phyloP scores from a whole-genome alignment of 2,888 invertebrate species.

The Troilus luridus region DNA sequence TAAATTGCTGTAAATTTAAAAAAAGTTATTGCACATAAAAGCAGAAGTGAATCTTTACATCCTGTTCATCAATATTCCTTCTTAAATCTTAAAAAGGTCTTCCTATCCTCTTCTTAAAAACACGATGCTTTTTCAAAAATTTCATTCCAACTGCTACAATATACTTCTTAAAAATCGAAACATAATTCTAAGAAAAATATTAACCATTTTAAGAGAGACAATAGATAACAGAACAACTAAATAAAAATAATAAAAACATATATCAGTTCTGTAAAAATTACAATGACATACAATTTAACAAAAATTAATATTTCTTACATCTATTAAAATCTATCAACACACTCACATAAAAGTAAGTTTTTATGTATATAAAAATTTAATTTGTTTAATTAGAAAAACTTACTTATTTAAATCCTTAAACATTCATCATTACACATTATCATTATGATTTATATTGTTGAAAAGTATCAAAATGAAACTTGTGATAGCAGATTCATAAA shows the following conservation, averaged over 20 bases:
- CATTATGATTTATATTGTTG: too few relatives aligned
- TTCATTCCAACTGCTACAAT: constrained; percentile 36
- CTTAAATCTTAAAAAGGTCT: background rate
- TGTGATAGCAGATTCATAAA: too few relatives aligned
- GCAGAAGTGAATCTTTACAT: constrained; percentile 10
- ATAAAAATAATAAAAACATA: background rate
- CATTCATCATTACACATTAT: too few relatives aligned
- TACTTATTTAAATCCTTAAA: too few relatives aligned
- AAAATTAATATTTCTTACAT: background rate
- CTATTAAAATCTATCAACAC: too few relatives aligned
- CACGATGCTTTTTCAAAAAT: background rate
- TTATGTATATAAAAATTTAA: too few relatives aligned
- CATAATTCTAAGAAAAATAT: constrained; percentile 37
- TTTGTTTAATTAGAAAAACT: too few relatives aligned
- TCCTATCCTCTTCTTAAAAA: constrained; percentile 29
- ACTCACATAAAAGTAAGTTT: too few relatives aligned
- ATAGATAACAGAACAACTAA: background rate
- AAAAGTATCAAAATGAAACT: too few relatives aligned
- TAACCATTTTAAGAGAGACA: constrained; percentile 25
- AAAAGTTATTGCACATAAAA: constrained; percentile 3
- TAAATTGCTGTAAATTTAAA: constrained; percentile 29
- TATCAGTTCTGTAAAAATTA: background rate
- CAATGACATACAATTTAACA: background rate
- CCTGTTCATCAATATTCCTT: background rate
- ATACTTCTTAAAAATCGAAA: constrained; percentile 16